Base-by-base conservation (phyloP, 2,113 vertebrate species). In the Hippopotamus amphibius region DNA sequence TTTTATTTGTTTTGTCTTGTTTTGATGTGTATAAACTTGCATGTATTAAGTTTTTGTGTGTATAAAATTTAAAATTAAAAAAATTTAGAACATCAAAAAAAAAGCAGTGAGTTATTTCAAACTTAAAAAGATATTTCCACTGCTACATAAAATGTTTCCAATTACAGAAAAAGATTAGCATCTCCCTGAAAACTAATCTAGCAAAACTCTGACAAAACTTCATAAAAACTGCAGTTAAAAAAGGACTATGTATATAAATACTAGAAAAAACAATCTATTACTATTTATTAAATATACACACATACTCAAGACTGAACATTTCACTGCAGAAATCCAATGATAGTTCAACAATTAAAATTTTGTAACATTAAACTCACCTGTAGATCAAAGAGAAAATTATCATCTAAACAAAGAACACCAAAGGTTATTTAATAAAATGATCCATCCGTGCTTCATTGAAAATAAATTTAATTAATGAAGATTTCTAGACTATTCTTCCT, bases 381-480 rank as follows among this genome's bases (percentile, higher is more conserved):
- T 7, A 74, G n/a, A 83, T 43, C 11, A 69, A 74, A 76, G 21
- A 74, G 57, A 92, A 96, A 92, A 85, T 3, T 28, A 57, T 74
- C 63, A 84, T 71, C 30, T 93, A 85, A 76, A 90, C 59, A 74
- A 88, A 93, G 65, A 7, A 88, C 65, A 14, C 0, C 74, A 87
- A 81, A 90, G 12, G 33, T 61, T 79, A 83, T 57, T 96, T 90
- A 96, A 92, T 76, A 95, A 86, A 93, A 76, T 76, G 13, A 89
- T 80, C 41, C 13, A 84, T 28, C 0, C 24, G n/a, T 69, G n/a
- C 17, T 86, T 80, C 21, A 63, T 0, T 79, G 15, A 46, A 81
- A 89, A 88, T 72, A 68, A 61, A 69, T 22, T 41, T 84, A 95
- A 59, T 76, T 46, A 76, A 69, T 43, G 15, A 92, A 92, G 17